A percentile compares a stretch with the other conserved stretches of the same genome.
Evolutionary conservation across 2,113 vertebrate species (phyloP).

Genomic region (Phycodurus eques): DNA sequence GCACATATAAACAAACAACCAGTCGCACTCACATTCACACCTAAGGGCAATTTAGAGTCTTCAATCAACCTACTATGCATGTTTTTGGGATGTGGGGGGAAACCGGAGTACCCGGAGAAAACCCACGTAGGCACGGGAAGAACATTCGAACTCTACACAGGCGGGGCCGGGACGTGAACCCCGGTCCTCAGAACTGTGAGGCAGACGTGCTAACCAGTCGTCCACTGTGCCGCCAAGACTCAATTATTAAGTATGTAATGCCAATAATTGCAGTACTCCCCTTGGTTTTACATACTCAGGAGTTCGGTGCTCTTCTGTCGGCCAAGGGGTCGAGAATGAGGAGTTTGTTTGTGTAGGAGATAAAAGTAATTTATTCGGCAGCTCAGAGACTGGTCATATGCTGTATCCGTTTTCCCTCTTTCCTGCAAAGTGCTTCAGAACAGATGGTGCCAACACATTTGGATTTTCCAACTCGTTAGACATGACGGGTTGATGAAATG

Average conservation of each 20-base stretch:
- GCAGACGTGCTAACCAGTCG: too few species aligned
- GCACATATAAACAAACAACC: too few species aligned
- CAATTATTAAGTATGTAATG: conserved; percentile 60
- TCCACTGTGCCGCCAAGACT: conserved; percentile 4
- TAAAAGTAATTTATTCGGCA: conserved; percentile 38
- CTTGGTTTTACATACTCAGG: conserved; percentile 34
- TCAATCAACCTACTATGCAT: too few species aligned
- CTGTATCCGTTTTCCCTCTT: conserved; percentile 26
- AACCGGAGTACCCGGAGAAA: too few species aligned
- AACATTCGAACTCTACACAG: too few species aligned
- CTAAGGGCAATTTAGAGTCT: too few species aligned
- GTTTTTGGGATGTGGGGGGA: too few species aligned
- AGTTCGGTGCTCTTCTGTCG: conserved; percentile 29
- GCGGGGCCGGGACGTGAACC: too few species aligned
- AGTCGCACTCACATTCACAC: too few species aligned
- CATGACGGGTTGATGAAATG: conserved; percentile 77
- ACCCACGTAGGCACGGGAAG: too few species aligned
- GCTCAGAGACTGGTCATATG: conserved; percentile 34
- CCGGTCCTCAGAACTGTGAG: too few species aligned
- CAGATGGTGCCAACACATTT: conserved; percentile 76
- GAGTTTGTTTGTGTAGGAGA: conserved; percentile 50
- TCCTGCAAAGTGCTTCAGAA: conserved; percentile 59
- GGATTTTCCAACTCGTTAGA: conserved; percentile 76
- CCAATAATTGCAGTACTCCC: conserved; percentile 41
- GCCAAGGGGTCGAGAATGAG: conserved; percentile 18